phyloP scores from a whole-genome alignment of 1,140 invertebrate genomes.

The Eufriesea mexicana region DNA sequence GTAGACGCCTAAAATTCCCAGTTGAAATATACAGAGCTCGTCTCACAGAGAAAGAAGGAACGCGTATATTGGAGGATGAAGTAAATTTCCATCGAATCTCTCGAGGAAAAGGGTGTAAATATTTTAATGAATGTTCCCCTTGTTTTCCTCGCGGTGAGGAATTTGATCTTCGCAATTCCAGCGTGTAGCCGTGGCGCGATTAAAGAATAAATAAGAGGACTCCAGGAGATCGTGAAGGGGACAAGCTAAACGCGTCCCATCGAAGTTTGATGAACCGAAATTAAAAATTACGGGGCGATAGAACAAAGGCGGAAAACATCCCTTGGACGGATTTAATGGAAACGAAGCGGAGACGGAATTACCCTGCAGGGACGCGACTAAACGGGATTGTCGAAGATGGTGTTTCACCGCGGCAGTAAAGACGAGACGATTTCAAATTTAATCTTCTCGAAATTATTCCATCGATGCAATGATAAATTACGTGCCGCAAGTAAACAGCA shows the following conservation, averaged over 20 bases:
- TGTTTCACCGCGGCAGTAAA: background rate
- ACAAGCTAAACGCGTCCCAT: background rate
- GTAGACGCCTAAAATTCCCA: background rate
- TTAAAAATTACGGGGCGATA: background rate
- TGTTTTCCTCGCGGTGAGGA: background rate
- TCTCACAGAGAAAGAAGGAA: background rate
- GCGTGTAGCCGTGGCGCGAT: background rate
- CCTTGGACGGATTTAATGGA: background rate
- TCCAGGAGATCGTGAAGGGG: background rate
- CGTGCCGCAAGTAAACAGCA: too few relatives aligned
- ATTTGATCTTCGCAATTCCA: background rate
- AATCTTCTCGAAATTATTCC: too few relatives aligned
- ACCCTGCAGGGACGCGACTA: background rate
- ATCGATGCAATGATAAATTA: too few relatives aligned
- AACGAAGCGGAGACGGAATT: constrained; percentile 3
- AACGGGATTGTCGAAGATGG: background rate
- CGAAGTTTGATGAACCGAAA: background rate
- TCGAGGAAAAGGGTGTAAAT: background rate
- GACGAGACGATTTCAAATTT: too few relatives aligned
- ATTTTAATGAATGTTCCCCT: background rate
- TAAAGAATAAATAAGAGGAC: background rate
- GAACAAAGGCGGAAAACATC: background rate
- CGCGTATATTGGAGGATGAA: too few relatives aligned
- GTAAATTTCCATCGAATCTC: background rate
- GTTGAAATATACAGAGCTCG: too few relatives aligned